phyloP scores from a whole-genome alignment of 2,888 invertebrate species.

The Holacanthella duospinosa region DNA sequence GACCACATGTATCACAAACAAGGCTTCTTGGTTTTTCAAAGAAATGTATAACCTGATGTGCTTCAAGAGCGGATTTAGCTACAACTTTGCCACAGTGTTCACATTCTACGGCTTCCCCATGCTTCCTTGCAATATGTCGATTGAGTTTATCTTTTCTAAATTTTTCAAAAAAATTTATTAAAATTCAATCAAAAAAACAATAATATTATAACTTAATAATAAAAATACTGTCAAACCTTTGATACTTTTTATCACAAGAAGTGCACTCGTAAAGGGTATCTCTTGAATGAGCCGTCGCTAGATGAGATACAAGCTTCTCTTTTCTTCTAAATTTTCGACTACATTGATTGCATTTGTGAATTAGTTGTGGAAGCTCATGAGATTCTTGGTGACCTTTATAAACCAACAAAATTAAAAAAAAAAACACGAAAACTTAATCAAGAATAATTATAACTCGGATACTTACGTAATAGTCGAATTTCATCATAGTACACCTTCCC shows the following conservation, averaged over 20 bases:
- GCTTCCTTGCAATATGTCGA: background rate
- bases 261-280: background rate
- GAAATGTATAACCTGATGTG: slow-evolving; percentile 2
- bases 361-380: background rate
- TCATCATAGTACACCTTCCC: slow-evolving; percentile 1
- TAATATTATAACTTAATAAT: background rate
- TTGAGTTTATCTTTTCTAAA: slow-evolving; percentile 5
- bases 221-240: background rate
- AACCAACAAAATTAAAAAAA: too few species aligned
- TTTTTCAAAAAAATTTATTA: background rate
- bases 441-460: background rate
- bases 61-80: background rate
- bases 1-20: background rate
- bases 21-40: slow-evolving; percentile 2
- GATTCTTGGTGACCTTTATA: slow-evolving; percentile 1
- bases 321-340: background rate
- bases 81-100: slow-evolving; percentile 5
- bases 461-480: background rate
- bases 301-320: background rate
- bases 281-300: background rate
- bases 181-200: background rate
- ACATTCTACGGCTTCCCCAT: slow-evolving; percentile 3
- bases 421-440: background rate
- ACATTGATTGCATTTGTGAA: background rate
- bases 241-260: background rate